Conservation (phyloP, 2,113 vertebrate species). For the Conger conger region DNA sequence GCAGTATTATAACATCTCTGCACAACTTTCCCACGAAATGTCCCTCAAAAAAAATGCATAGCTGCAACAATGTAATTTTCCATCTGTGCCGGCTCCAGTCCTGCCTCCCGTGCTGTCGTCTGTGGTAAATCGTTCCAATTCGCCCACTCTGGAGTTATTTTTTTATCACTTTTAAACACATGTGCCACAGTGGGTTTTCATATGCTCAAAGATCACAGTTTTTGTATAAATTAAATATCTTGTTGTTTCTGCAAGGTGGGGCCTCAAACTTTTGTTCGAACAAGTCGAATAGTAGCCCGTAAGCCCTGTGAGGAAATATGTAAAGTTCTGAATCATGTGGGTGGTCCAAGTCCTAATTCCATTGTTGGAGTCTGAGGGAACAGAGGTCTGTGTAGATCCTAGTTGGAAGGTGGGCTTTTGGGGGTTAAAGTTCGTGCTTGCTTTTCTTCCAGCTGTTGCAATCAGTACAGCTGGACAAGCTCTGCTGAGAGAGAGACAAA, state of each 20-base stretch:
- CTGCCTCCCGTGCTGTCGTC: constrained; percentile 31
- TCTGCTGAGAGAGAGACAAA: neutral
- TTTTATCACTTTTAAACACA: constrained; percentile 28
- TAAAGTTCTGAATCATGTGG: constrained; percentile 42
- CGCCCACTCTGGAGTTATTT: constrained; percentile 10
- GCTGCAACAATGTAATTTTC: constrained; percentile 40
- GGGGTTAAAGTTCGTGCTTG: neutral
- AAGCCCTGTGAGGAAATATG: neutral
- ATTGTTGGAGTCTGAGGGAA: neutral
- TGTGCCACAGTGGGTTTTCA: constrained; percentile 36
- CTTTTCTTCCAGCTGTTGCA: constrained; percentile 3
- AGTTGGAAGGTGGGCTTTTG: neutral
- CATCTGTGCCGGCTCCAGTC: constrained; percentile 37
- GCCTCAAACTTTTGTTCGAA: neutral
- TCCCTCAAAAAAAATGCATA: constrained; percentile 41
- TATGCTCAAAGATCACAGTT: constrained; percentile 44
- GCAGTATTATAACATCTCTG: constrained; percentile 34
- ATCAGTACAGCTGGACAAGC: neutral
- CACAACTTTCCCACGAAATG: constrained; percentile 35
- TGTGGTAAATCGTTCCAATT: constrained; percentile 42
- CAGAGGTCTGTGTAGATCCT: neutral
- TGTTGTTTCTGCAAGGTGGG: neutral
- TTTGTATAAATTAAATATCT: constrained; percentile 38
- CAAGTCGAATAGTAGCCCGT: neutral
- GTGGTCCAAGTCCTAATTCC: constrained; percentile 55